Base-by-base conservation (phyloP, 2,797 vertebrate species). In the Heliangelus exortis region DNA sequence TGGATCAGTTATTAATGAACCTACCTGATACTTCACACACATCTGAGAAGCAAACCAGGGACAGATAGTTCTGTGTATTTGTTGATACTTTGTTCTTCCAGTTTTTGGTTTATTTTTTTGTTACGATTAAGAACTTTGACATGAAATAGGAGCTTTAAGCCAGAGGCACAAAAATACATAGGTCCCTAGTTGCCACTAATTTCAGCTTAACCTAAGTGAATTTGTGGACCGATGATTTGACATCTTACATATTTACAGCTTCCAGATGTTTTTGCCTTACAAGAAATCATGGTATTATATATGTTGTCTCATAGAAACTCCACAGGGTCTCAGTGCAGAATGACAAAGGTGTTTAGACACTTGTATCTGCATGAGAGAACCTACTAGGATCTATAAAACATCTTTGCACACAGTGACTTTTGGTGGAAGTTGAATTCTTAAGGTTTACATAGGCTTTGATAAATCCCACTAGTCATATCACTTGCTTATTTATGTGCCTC, bases 401-500 rank as follows among this genome's bases (percentile, higher is more conserved):
- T 61, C 87, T 94, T 78, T 68, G 25, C 43, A 73, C 19, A 18
- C 6, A 6, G 20, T 23, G 43, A 76, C 25, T 90, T 80, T 5
- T 53, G 39, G 31, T 59, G 17, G 36, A 89, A 84, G 39, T 79
- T 53, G 47, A 62, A 59, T 90, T 92, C 62, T 65, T 59, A n/a
- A 47, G 15, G 29, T 84, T 88, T 81, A 48, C 13, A 8, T 45
- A 10, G 39, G 36, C 58, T 75, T 93, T 62, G 34, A 20, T 65
- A 91, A 93, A 81, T 85, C 83, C 66, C 90, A 59, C n/a, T 81
- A 23, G 28, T 51, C 29, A 15, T n/a, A 55, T 65, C 5, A 1
- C 51, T 92, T 73, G 9, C 53, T 84, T 94, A 84, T 94, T 90
- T 94, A 92, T 81, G 69, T 62, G 71, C 51, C 69, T 91, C 90